A percentile compares a stretch with the other conserved stretches of the same genome.
Conservation (phyloP, 2,797 vertebrate species). For the Dipus sagitta region DNA sequence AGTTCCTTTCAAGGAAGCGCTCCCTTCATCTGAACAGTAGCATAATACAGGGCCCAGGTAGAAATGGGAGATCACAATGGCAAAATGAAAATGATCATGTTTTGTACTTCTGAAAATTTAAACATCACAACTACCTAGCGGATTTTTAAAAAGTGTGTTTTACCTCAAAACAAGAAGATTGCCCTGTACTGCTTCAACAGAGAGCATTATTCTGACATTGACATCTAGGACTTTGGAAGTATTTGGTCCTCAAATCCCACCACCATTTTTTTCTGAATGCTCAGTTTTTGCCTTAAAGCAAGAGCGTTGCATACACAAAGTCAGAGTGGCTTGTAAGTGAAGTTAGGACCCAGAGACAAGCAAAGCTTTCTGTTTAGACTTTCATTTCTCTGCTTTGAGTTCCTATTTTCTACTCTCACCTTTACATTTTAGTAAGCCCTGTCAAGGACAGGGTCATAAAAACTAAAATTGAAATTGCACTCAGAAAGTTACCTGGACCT, state of each 20-base stretch:
- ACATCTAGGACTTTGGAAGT: background rate
- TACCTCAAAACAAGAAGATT: background rate
- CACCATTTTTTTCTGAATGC: background rate
- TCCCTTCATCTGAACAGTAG: background rate
- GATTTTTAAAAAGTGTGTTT: background rate
- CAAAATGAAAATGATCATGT: background rate
- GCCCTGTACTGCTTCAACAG: background rate
- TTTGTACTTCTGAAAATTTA: background rate
- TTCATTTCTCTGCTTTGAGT: slow-evolving; percentile 53
- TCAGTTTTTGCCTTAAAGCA: background rate
- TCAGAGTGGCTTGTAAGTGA: slow-evolving; percentile 31
- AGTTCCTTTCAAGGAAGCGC: background rate
- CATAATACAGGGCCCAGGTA: background rate
- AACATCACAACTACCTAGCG: background rate
- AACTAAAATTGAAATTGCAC: slow-evolving; percentile 52
- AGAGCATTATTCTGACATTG: background rate
- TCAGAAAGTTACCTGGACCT: background rate
- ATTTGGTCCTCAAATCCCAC: background rate
- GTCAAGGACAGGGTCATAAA: slow-evolving; percentile 2
- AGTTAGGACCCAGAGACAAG: background rate
- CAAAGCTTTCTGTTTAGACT: slow-evolving; percentile 58
- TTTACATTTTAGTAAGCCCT: slow-evolving; percentile 23
- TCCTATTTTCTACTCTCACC: slow-evolving; percentile 44
- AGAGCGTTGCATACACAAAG: background rate
- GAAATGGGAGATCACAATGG: background rate